Evolutionary conservation across 2,888 invertebrate species (phyloP).

Genomic region (Himalopsyche tibetana): DNA sequence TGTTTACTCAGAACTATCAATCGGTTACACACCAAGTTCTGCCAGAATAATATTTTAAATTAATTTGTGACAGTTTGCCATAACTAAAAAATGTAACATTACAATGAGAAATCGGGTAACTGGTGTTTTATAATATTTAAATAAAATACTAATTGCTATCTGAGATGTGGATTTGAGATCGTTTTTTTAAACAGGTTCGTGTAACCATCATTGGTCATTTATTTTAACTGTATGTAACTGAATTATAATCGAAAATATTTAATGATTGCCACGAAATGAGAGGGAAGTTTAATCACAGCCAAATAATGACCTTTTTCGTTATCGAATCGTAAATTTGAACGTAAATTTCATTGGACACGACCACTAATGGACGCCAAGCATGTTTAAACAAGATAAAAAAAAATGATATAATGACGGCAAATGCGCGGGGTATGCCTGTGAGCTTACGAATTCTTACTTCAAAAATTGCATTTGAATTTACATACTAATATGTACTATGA

Average conservation of each 20-base stretch:
- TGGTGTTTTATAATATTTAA: too few relatives aligned
- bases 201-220: background rate
- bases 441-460: constrained; percentile 54
- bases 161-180: too few relatives aligned
- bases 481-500: constrained; percentile 59
- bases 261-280: constrained; percentile 1
- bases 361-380: constrained; percentile 49
- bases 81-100: too few relatives aligned
- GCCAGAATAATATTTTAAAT: too few relatives aligned
- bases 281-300: constrained; percentile 18
- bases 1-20: too few relatives aligned
- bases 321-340: constrained; percentile 31
- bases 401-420: constrained; percentile 60
- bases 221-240: constrained; percentile 19
- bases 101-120: too few relatives aligned
- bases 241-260: constrained; percentile 19
- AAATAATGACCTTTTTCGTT: constrained; percentile 28
- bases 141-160: too few relatives aligned
- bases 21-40: too few relatives aligned
- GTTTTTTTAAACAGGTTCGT: background rate
- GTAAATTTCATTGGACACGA: constrained; percentile 22
- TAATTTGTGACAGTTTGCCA: too few relatives aligned
- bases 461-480: constrained; percentile 63
- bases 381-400: constrained; percentile 57
- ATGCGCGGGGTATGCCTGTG: constrained; percentile 59